Conservation (phyloP, 2,888 invertebrate species). For the Drosophila nr. perissopoda region DNA sequence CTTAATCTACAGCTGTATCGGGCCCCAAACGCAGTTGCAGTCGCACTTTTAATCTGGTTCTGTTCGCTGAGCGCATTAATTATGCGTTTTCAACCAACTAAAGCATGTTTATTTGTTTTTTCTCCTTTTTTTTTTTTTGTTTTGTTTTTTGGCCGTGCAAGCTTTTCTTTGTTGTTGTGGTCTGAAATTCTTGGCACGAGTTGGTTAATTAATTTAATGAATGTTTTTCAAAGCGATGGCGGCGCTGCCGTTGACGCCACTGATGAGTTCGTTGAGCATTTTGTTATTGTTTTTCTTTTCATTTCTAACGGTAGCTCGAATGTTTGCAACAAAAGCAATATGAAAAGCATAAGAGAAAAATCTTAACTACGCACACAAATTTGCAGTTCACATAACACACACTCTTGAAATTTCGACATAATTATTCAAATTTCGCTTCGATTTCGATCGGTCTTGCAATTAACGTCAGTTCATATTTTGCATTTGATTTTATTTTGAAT, state of each 20-base stretch:
- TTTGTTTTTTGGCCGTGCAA: constrained; percentile 40
- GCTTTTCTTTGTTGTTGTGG: constrained; percentile 23
- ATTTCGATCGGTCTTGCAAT: constrained; percentile 51
- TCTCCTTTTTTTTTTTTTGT: neutral
- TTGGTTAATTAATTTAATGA: constrained; percentile 79
- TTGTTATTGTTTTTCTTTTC: constrained; percentile 15
- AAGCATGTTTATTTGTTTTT: constrained; percentile 15
- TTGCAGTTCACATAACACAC: constrained; percentile 32
- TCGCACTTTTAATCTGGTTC: constrained; percentile 73
- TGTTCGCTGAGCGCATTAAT: constrained; percentile 80
- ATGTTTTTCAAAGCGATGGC: constrained; percentile 75
- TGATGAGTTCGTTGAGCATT: constrained; percentile 56
- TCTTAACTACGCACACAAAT: constrained; percentile 15
- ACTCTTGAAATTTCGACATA: constrained; percentile 35
- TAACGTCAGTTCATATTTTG: constrained; percentile 31
- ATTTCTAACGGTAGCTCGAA: constrained; percentile 71
- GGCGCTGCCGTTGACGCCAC: constrained; percentile 54
- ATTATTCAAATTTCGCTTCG: constrained; percentile 47
- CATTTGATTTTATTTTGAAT: constrained; percentile 26
- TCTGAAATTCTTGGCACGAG: constrained; percentile 76
- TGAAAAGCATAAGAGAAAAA: constrained; percentile 39
- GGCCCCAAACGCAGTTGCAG: constrained; percentile 34
- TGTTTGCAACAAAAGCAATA: constrained; percentile 42
- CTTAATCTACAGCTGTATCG: constrained; percentile 7
- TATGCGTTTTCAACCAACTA: constrained; percentile 74